Conservation (phyloP, 2,113 vertebrate genomes). For the Prochilodus magdalenae region DNA sequence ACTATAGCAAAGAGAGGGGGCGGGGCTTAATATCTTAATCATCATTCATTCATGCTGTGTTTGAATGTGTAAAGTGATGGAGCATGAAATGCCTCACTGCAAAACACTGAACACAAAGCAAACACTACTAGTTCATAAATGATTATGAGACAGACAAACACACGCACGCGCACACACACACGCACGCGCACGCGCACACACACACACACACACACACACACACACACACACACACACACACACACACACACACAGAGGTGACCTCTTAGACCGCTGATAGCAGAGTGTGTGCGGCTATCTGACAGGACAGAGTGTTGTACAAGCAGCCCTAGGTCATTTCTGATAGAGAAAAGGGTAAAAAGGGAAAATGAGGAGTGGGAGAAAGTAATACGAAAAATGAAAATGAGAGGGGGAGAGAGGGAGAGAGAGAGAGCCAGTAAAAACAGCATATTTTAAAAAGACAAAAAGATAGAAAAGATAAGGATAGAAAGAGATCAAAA, state of each 20-base stretch:
- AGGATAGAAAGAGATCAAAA: no score
- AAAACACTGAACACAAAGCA: slow-evolving; percentile 1
- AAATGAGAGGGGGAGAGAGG: background rate
- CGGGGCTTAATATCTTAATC: slow-evolving; percentile 12
- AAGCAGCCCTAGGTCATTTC: slow-evolving; percentile 23
- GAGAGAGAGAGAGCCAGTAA: background rate
- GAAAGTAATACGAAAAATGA: no score
- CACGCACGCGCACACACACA: background rate
- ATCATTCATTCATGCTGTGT: background rate
- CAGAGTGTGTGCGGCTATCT: slow-evolving; percentile 14
- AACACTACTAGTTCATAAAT: background rate
- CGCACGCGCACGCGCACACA: background rate
- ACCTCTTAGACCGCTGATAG: slow-evolving; percentile 28
- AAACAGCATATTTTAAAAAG: no score
- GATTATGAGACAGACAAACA: background rate
- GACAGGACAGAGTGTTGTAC: slow-evolving; percentile 19
- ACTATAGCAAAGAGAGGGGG: background rate
- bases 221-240: slow-evolving; percentile 9
- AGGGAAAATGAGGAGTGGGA: background rate
- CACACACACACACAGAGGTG: background rate
- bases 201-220: background rate
- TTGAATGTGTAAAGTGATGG: slow-evolving; percentile 13
- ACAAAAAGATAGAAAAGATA: no score
- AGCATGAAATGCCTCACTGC: background rate
- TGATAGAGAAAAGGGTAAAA: slow-evolving; percentile 7